phyloP scores from a whole-genome alignment of 2,797 vertebrate species.

The Labeo calbasu region DNA sequence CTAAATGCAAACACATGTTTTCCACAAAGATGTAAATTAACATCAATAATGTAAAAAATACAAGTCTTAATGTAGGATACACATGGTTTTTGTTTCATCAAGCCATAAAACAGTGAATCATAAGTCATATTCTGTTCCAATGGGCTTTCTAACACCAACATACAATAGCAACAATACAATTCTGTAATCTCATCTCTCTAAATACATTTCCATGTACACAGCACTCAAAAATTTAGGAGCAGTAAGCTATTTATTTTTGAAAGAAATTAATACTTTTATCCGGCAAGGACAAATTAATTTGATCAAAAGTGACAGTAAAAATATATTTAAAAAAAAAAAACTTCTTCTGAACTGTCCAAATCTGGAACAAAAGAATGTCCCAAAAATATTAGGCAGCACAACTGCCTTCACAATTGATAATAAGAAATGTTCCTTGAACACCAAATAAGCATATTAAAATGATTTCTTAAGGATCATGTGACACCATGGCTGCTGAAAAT shows the following conservation, averaged over 20 bases:
- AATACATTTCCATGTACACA: not conserved
- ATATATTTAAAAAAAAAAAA: not conserved
- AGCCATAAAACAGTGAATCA: slow-evolving; percentile 59
- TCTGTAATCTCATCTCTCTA: not conserved
- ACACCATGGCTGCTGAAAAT: not conserved
- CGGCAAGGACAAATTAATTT: not conserved
- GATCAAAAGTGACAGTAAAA: not conserved
- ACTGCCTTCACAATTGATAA: not conserved
- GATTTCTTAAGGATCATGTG: not conserved
- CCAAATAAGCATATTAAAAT: not conserved
- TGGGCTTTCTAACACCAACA: slow-evolving; percentile 17
- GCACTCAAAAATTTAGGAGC: too few relatives aligned
- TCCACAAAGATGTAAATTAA: not conserved
- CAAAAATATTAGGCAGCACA: not conserved
- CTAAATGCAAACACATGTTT: slow-evolving; percentile 35
- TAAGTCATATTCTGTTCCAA: not conserved
- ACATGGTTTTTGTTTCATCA: slow-evolving; percentile 69
- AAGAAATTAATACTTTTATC: not conserved
- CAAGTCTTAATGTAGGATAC: slow-evolving; percentile 60
- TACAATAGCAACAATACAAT: not conserved
- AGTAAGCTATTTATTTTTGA: not conserved
- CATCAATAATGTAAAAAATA: slow-evolving; percentile 5
- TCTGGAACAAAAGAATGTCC: too few relatives aligned
- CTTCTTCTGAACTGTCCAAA: not conserved
- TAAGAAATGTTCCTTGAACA: not conserved